These are phyloP conservation scores for Brachionus asplanchnoidis DNA, from an alignment of 1,140 invertebrate species.

Conservation along the genomic window DNA sequence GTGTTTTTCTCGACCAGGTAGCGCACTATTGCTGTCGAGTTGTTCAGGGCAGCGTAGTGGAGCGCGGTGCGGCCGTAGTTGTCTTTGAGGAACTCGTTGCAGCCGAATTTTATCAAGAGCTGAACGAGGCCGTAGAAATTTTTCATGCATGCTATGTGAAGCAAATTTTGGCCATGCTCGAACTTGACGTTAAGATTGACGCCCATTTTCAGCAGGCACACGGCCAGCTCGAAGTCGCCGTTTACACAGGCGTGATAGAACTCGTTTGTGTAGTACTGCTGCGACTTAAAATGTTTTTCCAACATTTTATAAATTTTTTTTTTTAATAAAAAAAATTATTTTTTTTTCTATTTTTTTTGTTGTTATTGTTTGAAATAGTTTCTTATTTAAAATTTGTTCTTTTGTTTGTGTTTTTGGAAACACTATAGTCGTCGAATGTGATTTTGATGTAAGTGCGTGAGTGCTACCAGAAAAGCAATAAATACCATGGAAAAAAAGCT, in stretches of 20 bases:
- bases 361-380: not conserved
- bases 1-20: conserved; percentile 37
- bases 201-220: not conserved
- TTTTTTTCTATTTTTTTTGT: not conserved
- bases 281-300: conserved; percentile 31
- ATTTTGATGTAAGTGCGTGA: not conserved
- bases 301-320: conserved; percentile 29
- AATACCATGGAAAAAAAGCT: not conserved
- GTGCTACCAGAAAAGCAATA: not conserved
- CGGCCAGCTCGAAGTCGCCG: conserved; percentile 35
- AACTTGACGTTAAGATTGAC: conserved; percentile 26
- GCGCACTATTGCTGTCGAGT: conserved; percentile 11
- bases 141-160: conserved; percentile 33
- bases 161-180: conserved; percentile 19
- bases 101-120: conserved; percentile 30
- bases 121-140: conserved; percentile 38
- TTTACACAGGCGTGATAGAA: conserved; percentile 24
- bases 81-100: conserved; percentile 32
- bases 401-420: conserved; percentile 33
- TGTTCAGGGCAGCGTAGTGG: conserved; percentile 28
- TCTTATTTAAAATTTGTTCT: not conserved
- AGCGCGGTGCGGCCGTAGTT: not conserved
- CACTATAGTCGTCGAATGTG: not conserved
- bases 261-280: conserved; percentile 23
- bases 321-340: not conserved